These are phyloP conservation scores for Odontomyia ornata DNA, from an alignment of 2,888 invertebrate genomes.

Conservation along the genomic window DNA sequence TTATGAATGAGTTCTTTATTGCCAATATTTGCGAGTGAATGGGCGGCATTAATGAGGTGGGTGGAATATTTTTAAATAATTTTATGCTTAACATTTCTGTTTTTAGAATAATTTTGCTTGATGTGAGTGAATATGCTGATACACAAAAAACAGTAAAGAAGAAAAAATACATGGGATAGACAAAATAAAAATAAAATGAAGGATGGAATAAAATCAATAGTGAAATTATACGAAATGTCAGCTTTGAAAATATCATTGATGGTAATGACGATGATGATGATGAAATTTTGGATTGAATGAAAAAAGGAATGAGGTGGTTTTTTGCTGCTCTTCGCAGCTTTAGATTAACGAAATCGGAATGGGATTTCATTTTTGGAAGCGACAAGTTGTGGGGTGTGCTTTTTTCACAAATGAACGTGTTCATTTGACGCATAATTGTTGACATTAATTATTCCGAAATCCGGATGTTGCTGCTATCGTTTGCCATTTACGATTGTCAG, in stretches of 20 bases:
- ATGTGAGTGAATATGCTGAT: neutral
- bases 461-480: slow-evolving; percentile 26
- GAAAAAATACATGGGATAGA: neutral
- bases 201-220: slow-evolving; percentile 37
- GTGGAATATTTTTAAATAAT: slow-evolving; percentile 44
- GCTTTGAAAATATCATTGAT: slow-evolving; percentile 36
- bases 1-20: slow-evolving; percentile 24
- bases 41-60: slow-evolving; percentile 34
- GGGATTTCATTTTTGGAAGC: slow-evolving; percentile 10
- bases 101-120: slow-evolving; percentile 25
- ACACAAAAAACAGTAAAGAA: neutral
- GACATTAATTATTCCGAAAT: slow-evolving; percentile 24
- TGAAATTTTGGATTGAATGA: neutral
- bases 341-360: slow-evolving; percentile 17
- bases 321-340: neutral
- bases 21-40: slow-evolving; percentile 38
- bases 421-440: slow-evolving; percentile 27
- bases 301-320: neutral
- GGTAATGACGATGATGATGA: slow-evolving; percentile 14
- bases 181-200: neutral
- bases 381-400: neutral
- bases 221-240: slow-evolving; percentile 32
- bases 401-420: neutral
- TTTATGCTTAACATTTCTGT: slow-evolving; percentile 40
- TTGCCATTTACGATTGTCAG: slow-evolving; percentile 11